Percentiles rank a stretch among this genome's conserved stretches.
Conservation (phyloP, 2,113 vertebrate genomes). For the Scalopus aquaticus region DNA sequence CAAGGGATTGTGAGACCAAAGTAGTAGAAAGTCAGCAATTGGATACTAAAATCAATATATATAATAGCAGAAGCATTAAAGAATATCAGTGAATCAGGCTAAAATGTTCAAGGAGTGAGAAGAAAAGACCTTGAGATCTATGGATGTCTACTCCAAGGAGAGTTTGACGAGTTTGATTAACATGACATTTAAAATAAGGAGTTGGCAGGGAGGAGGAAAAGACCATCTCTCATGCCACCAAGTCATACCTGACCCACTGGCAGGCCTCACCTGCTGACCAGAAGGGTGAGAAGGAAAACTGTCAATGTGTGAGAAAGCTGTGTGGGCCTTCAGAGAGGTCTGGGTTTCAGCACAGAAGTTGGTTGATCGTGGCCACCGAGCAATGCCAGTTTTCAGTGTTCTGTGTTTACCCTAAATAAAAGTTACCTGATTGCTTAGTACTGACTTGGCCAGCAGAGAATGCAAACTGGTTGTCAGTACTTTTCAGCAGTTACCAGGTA, state of each 20-base stretch:
- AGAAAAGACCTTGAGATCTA: neutral
- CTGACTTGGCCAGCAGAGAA: neutral
- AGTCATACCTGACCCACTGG: neutral
- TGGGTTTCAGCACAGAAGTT: neutral
- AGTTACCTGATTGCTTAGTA: neutral
- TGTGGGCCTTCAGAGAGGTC: neutral
- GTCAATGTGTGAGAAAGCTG: neutral
- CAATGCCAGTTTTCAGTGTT: neutral
- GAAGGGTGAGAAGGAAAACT: neutral
- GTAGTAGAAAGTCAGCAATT: neutral
- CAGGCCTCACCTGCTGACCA: no score
- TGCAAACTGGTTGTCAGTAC: neutral
- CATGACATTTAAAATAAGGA: neutral
- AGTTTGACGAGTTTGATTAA: neutral
- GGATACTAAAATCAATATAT: neutral
- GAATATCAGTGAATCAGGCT: neutral
- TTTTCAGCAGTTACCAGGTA: neutral
- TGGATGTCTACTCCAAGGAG: neutral
- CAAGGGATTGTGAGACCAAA: neutral
- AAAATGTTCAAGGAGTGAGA: neutral
- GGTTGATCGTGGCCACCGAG: neutral
- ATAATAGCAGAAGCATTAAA: neutral
- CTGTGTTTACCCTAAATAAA: neutral
- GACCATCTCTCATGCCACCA: neutral
- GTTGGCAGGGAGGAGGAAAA: neutral